Base-by-base conservation (phyloP, 64 coral and sea anemone genomes). In the Catalaphyllia jardinei region DNA sequence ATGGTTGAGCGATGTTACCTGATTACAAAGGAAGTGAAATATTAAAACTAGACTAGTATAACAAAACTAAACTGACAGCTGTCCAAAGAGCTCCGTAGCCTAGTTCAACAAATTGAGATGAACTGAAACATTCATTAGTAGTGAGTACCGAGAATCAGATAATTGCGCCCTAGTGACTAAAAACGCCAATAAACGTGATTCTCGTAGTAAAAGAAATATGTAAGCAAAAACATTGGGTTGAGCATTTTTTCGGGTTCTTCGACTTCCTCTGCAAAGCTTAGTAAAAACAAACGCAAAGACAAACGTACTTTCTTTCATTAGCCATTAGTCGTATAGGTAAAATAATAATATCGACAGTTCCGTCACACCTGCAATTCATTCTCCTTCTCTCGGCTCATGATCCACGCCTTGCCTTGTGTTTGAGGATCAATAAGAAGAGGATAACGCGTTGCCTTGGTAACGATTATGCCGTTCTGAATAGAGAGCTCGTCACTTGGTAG, bases 391-490 rank as follows among this genome's bases (percentile, higher is more conserved):
- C 92, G 75, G 50, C 92, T 98, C 86, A 92, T 90, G 39, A 98
- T 91, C 96, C 96, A 98, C 18, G 96, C 52, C 72, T 94, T 94
- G 79, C 93, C 96, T 79, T 98, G 96, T 1, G 92, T 94, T 84
- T 98, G 96, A 11, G 96, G 96, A 50, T 98, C 96, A 71, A 98
- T 94, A 31, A 98, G 89, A 13, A 98, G 81, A 31, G 96, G 96
- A 74, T 90, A 98, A 11, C 96, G 75, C 52, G 96, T 89, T 60
- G 96, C 93, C 85, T 94, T 94, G 73, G 92, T 98, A 39, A 98
- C 96, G 50, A 98, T 98, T 50, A 94, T 98, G 69, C 93, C 96
- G 67, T 98, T 98, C 30, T 98, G 96, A 87, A 98, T 94, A 12
- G 96, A 98, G 8, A 98, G 87, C 76, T 98, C 96, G 61, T 98